phyloP scores from a whole-genome alignment of 1,140 invertebrate species.

The Limonius californicus region DNA sequence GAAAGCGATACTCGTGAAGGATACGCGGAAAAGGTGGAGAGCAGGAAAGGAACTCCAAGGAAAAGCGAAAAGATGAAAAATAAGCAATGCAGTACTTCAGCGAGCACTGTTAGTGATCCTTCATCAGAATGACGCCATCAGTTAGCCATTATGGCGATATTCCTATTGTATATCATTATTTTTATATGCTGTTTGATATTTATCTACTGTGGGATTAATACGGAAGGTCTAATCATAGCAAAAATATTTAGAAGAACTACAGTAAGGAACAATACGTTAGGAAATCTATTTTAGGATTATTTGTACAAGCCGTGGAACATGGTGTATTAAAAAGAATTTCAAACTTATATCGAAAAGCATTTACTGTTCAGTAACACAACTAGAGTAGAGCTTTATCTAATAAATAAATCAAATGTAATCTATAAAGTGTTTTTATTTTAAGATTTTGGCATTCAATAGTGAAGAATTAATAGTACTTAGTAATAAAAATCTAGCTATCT shows the following conservation, averaged over 20 bases:
- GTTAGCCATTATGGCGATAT: constrained; percentile 53
- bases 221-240: constrained; percentile 48
- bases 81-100: constrained; percentile 17
- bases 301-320: too few relatives aligned
- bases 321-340: too few relatives aligned
- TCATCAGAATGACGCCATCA: constrained; percentile 56
- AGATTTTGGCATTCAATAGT: too few relatives aligned
- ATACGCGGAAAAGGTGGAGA: constrained; percentile 28
- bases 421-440: too few relatives aligned
- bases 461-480: too few relatives aligned
- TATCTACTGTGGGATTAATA: constrained; percentile 55
- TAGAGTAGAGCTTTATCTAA: too few relatives aligned
- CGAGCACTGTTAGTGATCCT: constrained; percentile 39
- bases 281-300: background rate
- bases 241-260: constrained; percentile 21
- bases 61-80: constrained; percentile 24
- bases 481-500: too few relatives aligned
- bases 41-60: constrained; percentile 19
- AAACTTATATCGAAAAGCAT: too few relatives aligned
- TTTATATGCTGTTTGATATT: constrained; percentile 53
- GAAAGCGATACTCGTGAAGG: constrained; percentile 38
- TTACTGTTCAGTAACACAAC: too few relatives aligned
- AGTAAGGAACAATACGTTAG: background rate
- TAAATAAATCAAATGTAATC: too few relatives aligned
- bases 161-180: constrained; percentile 56